Base-by-base conservation (phyloP, 1,140 invertebrate species). In the Drosophila lini region DNA sequence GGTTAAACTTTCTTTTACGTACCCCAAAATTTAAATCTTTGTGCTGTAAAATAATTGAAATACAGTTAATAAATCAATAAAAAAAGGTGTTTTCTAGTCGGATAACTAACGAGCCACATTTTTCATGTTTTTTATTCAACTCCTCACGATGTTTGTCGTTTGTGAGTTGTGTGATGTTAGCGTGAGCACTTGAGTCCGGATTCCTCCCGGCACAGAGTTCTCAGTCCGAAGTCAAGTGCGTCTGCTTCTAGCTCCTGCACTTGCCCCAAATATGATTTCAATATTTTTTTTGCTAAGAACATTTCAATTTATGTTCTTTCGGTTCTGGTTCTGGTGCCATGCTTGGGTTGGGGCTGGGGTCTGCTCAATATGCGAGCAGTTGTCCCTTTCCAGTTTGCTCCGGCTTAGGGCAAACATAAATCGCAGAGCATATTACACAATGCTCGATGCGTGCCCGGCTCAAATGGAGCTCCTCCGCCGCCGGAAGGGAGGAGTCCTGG, bases 371-470 rank as follows among this genome's bases (percentile, higher is more conserved):
- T 88, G 83, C 68, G 80, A 78, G 64, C 65, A 71, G 64, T 65
- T 84, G 78, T 58, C 78, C 80, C 69, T 61, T 65, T 55, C 28
- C 50, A 22, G 36, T 40, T 28, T 31, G 34, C 60, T 32, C 16
- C 68, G 57, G 73, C 67, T 73, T 78, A 63, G 44, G 60, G 55
- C 69, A 79, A 84, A 83, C 84, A 89, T 89, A 89, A 89, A 89
- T 89, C 84, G 84, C 84, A 89, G 85, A 90, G 85, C 84, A 90
- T 89, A 89, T 89, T 89, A 89, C 81, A 90, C 80, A 90, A 90
- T 89, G 84, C 81, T 47, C 45, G 57, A 81, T 81, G 84, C 85
- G 85, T 89, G 85, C 84, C 65, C 70, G 67, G 84, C 84, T 89
- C 81, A 69, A 65, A 63, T 65, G 71, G 57, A 65, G 41, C 52